phyloP scores from a whole-genome alignment of 2,113 vertebrate genomes.

The Zapornia atra region DNA sequence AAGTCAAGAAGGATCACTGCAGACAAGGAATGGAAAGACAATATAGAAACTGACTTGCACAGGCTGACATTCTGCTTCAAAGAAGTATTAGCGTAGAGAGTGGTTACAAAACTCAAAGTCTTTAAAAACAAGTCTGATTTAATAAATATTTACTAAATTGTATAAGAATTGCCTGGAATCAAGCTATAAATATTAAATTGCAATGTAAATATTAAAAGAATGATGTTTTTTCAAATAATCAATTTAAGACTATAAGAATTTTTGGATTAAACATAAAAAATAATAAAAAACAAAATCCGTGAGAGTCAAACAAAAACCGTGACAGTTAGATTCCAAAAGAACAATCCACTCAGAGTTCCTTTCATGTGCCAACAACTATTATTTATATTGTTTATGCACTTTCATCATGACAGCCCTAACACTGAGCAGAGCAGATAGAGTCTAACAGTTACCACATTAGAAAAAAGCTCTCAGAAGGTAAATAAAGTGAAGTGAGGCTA shows the following conservation, averaged over 20 bases:
- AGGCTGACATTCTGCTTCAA: conserved; percentile 28
- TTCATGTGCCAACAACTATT: conserved; percentile 73
- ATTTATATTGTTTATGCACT: conserved; percentile 71
- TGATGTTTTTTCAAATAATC: conserved; percentile 49
- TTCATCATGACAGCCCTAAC: conserved; percentile 71
- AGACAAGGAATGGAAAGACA: conserved; percentile 28
- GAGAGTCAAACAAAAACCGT: conserved; percentile 48
- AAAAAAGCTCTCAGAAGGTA: conserved; percentile 48
- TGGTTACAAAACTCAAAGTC: conserved; percentile 47
- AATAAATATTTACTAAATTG: conserved; percentile 68
- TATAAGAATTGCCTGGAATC: conserved; percentile 29
- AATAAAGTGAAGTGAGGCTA: conserved; percentile 56
- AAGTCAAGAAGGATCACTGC: conserved; percentile 47
- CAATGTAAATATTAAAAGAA: conserved; percentile 45
- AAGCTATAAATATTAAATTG: conserved; percentile 52
- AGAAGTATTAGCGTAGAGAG: conserved; percentile 2
- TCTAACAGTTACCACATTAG: conserved; percentile 64
- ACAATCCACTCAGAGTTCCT: conserved; percentile 56
- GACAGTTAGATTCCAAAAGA: conserved; percentile 51
- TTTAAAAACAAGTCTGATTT: conserved; percentile 33
- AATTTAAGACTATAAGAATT: conserved; percentile 52
- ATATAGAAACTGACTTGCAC: neutral
- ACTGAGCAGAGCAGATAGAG: conserved; percentile 61
- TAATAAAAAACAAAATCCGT: neutral
- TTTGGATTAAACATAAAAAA: conserved; percentile 44